Evolutionary conservation across 2,888 invertebrate genomes (phyloP), one percentile per base, ranked within the genome.

Genomic region (Troides helena): DNA sequence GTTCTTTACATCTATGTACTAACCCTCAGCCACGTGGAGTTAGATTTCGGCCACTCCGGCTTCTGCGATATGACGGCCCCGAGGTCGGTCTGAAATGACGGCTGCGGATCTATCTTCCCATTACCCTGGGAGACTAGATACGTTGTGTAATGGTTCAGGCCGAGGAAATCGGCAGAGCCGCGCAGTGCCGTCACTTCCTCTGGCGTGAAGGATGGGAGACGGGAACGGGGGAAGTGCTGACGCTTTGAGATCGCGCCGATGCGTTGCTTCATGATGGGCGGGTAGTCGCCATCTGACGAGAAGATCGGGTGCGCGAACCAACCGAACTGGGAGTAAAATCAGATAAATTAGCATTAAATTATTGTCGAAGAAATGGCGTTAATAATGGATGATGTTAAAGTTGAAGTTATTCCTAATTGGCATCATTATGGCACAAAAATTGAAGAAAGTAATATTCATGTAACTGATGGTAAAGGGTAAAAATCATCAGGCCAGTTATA

Each of bases 71-170:
- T 68, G 0, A 74, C 72, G 0, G 88, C 88, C 0, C 90, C 91
- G 61, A 86, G 74, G 72, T 94, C 94, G 43, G 88, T 85, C 0
- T 78, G 65, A 61, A 80, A 90, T 0, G 91, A 91, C 0, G 93
- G 90, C 3, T 78, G 69, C 0, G 69, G 63, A 2, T 66, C 69
- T 12, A 84, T 70, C 67, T 86, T 88, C 0, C 77, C 75, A 1
- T 71, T 70, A 1, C 80, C 80, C 30, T 86, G 85, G 1, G 84
- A 84, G 3, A 86, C 90, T 76, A 95, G 75, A 73, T 87, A 89
- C 0, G 95, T 92, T 0, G 95, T 95, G 80, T 97, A 97, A 71
- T 95, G 94, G 80, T 97, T 97, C 23, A 97, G 81, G 0, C 96
- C 96, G 65, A 97, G 89, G 84, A 95, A 96, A 80, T 97, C 97